A percentile compares a stretch with the other conserved stretches of the same genome.
phyloP scores from a whole-genome alignment of 2,113 vertebrate species.

The Galbula dea region DNA sequence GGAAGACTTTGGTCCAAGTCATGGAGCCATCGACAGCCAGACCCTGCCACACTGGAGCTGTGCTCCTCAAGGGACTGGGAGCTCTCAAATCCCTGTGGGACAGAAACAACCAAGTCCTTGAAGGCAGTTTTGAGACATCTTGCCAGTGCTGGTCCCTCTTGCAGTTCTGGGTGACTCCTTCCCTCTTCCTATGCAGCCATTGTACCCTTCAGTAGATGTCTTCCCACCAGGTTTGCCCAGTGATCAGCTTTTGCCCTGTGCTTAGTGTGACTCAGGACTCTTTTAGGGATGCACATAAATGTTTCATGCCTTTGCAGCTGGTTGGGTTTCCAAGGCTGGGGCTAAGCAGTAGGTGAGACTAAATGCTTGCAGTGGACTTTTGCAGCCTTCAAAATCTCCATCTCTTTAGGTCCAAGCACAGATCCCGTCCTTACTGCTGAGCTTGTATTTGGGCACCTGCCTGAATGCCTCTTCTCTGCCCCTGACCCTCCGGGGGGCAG shows the following conservation, averaged over 20 bases:
- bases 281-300: neutral
- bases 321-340: neutral
- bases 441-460: neutral
- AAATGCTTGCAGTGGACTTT: neutral
- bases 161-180: neutral
- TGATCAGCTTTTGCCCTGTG: too few species aligned
- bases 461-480: neutral
- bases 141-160: neutral
- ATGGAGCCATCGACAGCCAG: neutral
- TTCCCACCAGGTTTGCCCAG: neutral
- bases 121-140: neutral
- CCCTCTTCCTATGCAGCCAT: neutral
- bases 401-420: neutral
- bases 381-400: neutral
- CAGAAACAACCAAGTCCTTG: neutral
- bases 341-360: neutral
- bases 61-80: rapidly evolving
- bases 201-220: neutral
- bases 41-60: neutral
- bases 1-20: neutral
- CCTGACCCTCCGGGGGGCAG: rapidly evolving
- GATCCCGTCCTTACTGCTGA: neutral
- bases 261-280: neutral
- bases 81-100: neutral
- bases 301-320: rapidly evolving